Percentiles rank a stretch among this genome's conserved stretches.
Conservation (phyloP, 2,113 vertebrate species). For the Siniperca knerii region DNA sequence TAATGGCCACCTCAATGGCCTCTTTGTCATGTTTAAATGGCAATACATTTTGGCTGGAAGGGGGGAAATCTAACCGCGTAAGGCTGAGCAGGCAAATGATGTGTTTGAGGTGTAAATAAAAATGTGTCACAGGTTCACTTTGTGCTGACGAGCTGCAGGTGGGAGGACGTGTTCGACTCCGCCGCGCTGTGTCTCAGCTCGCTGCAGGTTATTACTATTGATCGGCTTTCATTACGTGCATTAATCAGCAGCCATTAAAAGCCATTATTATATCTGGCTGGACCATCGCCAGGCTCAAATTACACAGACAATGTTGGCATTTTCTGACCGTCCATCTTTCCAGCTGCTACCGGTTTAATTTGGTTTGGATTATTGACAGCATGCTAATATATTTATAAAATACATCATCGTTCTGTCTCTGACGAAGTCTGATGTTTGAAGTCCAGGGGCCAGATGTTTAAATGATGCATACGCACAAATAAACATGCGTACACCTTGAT, state of each 20-base stretch:
- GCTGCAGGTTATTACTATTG: conserved; percentile 56
- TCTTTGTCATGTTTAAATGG: conserved; percentile 99
- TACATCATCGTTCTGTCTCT: background rate
- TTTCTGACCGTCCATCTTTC: conserved; percentile 4
- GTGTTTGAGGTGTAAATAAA: conserved; percentile 97
- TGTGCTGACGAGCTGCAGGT: conserved; percentile 70
- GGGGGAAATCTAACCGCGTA: conserved; percentile 88
- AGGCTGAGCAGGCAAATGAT: conserved; percentile 81
- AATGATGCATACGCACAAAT: too few species aligned
- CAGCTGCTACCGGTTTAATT: background rate
- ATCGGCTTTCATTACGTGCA: conserved; percentile 49
- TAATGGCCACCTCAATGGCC: conserved; percentile 93
- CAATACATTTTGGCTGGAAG: conserved; percentile 93
- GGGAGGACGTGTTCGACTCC: conserved; percentile 84
- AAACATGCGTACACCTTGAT: too few species aligned
- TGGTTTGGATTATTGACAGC: conserved; percentile 3
- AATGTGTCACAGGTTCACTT: conserved; percentile 85
- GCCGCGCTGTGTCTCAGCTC: conserved; percentile 67
- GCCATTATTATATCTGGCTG: conserved; percentile 43
- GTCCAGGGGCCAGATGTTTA: too few species aligned
- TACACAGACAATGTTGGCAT: conserved; percentile 1
- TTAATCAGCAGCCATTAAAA: conserved; percentile 61
- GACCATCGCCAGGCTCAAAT: background rate
- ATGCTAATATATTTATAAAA: background rate
- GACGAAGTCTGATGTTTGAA: too few species aligned